Evolutionary conservation across 1,140 invertebrate genomes (phyloP), one percentile per base, ranked within the genome.

Genomic region (Calliphora vicina): DNA sequence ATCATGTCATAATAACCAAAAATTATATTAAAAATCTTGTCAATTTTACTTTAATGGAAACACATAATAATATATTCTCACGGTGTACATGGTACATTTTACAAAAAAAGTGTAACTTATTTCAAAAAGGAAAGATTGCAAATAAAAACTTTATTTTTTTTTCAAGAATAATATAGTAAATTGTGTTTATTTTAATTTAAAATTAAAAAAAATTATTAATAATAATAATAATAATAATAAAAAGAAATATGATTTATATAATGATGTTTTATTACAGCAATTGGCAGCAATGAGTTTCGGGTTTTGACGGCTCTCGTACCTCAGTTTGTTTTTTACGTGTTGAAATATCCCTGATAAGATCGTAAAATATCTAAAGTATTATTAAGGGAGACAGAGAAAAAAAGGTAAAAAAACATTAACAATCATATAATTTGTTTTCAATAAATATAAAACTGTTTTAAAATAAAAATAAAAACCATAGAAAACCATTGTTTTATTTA

Each of bases 321-420:
- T 89, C 89, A 83, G 86, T 90, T 86, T 89, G 88, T 85, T 90
- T 90, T 86, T 90, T 90, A 85, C 89, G 89, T 85, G 89, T 87
- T 88, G 89, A 90, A 85, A 90, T 90, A 88, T 90, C 89, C 87
- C 88, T 90, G 89, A 90, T 90, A 85, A 90, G 88, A 90, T 90
- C 89, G 86, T 89, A 90, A 89, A 90, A 90, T 86, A 90, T 88
- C 89, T 90, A 82, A 27, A 84, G 5, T 83, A 57, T 76, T 61
- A 8, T 5, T 23, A 29, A 83, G 67, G 12, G 72, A 29, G 3
- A 25, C 17, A 82, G 12, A 42, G 5, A 43, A 5, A 57, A 81
- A n/a, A n/a, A n/a, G n/a, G n/a, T 80, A 72, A 81, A 81, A 83
- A 29, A 26, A 80, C 0, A 23, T 57, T 67, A 83, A 35, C 27